These are phyloP conservation scores for Coremacera marginata DNA, from an alignment of 2,888 invertebrate species.

Conservation along the genomic window DNA sequence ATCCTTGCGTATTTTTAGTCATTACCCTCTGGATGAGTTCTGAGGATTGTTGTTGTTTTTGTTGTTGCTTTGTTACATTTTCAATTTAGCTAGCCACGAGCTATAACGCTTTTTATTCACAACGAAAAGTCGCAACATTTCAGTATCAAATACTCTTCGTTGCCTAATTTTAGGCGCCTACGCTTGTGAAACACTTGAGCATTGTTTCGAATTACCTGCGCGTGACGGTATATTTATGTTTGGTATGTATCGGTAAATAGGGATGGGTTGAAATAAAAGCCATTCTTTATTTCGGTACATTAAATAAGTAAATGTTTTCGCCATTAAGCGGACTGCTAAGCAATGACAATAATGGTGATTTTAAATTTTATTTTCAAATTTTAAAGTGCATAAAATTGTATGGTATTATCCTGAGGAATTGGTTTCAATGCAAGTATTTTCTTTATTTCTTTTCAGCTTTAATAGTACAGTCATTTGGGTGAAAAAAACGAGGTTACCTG, in stretches of 20 bases:
- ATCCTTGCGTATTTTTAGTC: constrained; percentile 9
- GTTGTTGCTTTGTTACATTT: not conserved
- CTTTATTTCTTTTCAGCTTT: too few relatives aligned
- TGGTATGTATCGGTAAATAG: not conserved
- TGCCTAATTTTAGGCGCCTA: not conserved
- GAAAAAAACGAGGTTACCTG: too few relatives aligned
- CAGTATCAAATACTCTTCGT: not conserved
- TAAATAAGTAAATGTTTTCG: not conserved
- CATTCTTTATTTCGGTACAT: not conserved
- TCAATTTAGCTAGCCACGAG: constrained; percentile 10
- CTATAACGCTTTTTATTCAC: not conserved
- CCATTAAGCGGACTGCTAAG: not conserved
- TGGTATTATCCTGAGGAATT: too few relatives aligned
- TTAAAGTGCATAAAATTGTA: too few relatives aligned
- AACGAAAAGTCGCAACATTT: not conserved
- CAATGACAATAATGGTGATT: too few relatives aligned
- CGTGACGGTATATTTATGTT: not conserved
- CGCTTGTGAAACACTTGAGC: not conserved
- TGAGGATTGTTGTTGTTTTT: not conserved
- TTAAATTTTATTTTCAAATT: too few relatives aligned
- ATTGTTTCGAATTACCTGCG: not conserved
- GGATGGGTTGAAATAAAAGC: not conserved
- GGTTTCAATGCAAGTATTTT: too few relatives aligned
- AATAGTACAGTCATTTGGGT: too few relatives aligned
- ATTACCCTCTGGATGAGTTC: not conserved